Base-by-base conservation (phyloP, 2,888 invertebrate genomes). In the Ditylenchus weischeri region DNA sequence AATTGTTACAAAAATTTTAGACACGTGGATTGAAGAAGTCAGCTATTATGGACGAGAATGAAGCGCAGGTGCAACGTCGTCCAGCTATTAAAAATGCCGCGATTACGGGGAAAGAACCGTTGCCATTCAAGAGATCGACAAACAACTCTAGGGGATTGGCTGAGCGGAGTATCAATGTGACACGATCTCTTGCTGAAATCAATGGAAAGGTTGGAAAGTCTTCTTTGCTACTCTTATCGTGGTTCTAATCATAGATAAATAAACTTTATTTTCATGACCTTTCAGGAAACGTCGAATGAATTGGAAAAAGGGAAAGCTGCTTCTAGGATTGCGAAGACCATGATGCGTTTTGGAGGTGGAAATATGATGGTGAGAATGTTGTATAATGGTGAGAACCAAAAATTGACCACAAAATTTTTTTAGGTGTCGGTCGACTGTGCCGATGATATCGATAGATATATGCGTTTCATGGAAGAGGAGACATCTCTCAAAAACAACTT, bases 381-480 rank as follows among this genome's bases (percentile, higher is more conserved):
- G 5, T 29, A 29, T 4, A 29, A 4, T 29, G 29, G 29, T 5
- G 50, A n/a, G 50, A 21, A 50, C 2, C n/a, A 50, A 57, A 29
- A 29, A 29, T 29, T 29, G 50, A 21, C 2, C 2, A 2, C 2
- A 57, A 29, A 29, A 29, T 29, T 29, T 29, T 29, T 38, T 29
- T 18, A 36, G 19, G 38, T 62, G 38, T n/a, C 38, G 7, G 13
- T 21, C 13, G 62, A 62, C 62, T 62, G 48, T 47, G 62, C 62
- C 3, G 48, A 62, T n/a, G 62, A 62, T 47, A 62, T 62, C 8
- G 38, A 47, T 47, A 18, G 2, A 5, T 62, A 62, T 62, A 19
- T 62, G 19, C 48, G 38, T 21, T 47, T 15, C 10, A 21, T 62
- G 47, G 62, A 62, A 62, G 23, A 10, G 1, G 18, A n/a, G 13